phyloP scores from a whole-genome alignment of 2,113 vertebrate genomes.

The Pachycephala philippinensis region DNA sequence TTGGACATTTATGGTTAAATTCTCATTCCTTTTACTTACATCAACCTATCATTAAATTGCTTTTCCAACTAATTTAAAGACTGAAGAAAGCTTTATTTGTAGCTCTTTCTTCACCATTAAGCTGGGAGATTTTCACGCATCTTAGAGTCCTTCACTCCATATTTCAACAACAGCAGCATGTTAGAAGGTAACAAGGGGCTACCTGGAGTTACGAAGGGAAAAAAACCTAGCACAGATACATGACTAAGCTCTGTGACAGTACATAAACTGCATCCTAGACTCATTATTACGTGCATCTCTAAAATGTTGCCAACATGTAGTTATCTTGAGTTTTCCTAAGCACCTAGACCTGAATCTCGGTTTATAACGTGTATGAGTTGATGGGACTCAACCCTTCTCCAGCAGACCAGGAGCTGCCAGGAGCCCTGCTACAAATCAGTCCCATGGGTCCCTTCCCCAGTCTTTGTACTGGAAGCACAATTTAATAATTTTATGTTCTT shows the following conservation, averaged over 20 bases:
- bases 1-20: neutral
- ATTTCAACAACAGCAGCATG: neutral
- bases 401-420: neutral
- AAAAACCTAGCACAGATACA: neutral
- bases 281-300: neutral
- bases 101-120: neutral
- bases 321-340: neutral
- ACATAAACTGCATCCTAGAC: neutral
- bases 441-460: neutral
- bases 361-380: neutral
- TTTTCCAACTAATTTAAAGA: neutral
- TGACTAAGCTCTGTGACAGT: neutral
- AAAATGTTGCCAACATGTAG: neutral
- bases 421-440: neutral
- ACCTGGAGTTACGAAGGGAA: neutral
- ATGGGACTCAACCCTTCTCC: neutral
- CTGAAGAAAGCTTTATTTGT: neutral
- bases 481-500: neutral
- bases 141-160: neutral
- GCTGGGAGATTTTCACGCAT: neutral
- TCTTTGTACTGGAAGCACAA: neutral
- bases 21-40: neutral
- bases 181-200: neutral
- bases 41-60: neutral
- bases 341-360: neutral